These are phyloP conservation scores for Chionomys nivalis DNA, from an alignment of 2,113 vertebrate species.

Conservation along the genomic window DNA sequence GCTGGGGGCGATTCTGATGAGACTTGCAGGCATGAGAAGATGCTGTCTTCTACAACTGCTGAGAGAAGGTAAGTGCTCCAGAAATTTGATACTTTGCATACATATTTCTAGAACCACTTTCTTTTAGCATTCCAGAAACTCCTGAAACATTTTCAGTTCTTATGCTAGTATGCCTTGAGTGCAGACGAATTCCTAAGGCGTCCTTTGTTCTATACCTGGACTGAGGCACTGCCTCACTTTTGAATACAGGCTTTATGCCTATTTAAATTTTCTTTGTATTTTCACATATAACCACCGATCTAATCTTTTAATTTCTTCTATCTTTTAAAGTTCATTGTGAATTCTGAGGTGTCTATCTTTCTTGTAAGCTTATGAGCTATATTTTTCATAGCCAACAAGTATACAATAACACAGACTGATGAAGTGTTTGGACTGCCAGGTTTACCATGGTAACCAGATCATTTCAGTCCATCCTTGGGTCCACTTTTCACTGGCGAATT, in stretches of 20 bases:
- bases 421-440: not conserved
- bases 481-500: not conserved
- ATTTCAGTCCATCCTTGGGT: not conserved
- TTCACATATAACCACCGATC: not conserved
- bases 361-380: not conserved
- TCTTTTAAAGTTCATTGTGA: not conserved
- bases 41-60: not conserved
- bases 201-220: no score
- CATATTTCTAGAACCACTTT: not conserved
- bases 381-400: constrained; percentile 16
- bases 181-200: not conserved
- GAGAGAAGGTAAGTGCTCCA: not conserved
- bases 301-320: constrained; percentile 3
- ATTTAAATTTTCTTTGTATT: not conserved
- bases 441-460: not conserved
- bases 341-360: not conserved
- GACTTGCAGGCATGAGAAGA: not conserved
- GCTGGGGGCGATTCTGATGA: not conserved
- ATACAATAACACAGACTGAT: not conserved
- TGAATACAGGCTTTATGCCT: not conserved
- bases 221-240: no score
- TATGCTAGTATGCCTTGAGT: not conserved
- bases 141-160: not conserved
- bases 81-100: not conserved
- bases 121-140: not conserved